Percentiles rank a stretch among this genome's conserved stretches.
phyloP scores from a whole-genome alignment of 2,113 vertebrate genomes.

The Ochotona princeps region DNA sequence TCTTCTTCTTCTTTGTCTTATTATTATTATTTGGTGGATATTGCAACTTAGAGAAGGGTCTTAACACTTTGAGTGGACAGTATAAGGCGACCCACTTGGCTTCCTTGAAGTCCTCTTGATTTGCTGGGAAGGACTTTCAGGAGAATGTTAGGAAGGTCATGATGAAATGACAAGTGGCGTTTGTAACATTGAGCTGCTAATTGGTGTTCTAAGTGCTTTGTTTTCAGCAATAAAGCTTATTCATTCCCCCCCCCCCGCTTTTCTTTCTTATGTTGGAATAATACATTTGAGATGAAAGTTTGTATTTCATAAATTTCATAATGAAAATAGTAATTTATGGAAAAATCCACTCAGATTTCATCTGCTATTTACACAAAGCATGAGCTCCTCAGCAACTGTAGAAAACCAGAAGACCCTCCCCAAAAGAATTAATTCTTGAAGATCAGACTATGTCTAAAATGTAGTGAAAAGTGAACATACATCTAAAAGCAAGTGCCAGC shows the following conservation, averaged over 20 bases:
- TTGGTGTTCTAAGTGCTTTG: constrained; percentile 24
- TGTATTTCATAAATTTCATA: constrained; percentile 35
- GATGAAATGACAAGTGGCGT: neutral
- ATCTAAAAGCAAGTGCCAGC: neutral
- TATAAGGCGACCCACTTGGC: neutral
- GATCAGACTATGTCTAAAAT: constrained; percentile 25
- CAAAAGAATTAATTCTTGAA: neutral
- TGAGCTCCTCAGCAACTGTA: too few relatives aligned
- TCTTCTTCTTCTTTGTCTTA: neutral
- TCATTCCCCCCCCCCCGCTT: neutral
- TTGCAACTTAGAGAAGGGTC: constrained; percentile 3
- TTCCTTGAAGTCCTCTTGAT: neutral
- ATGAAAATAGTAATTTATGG: constrained; percentile 32
- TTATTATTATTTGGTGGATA: neutral
- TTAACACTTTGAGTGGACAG: neutral
- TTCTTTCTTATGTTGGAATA: neutral
- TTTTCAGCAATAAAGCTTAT: constrained; percentile 20
- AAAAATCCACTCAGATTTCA: constrained; percentile 39
- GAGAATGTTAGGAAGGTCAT: neutral
- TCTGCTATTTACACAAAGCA: neutral
- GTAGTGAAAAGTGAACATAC: constrained; percentile 2
- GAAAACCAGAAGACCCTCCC: neutral
- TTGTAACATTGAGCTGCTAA: neutral
- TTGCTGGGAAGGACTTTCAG: constrained; percentile 6
- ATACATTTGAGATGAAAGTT: constrained; percentile 20